These are phyloP conservation scores for Diploptera punctata DNA, from an alignment of 2,888 invertebrate genomes.

Conservation along the genomic window DNA sequence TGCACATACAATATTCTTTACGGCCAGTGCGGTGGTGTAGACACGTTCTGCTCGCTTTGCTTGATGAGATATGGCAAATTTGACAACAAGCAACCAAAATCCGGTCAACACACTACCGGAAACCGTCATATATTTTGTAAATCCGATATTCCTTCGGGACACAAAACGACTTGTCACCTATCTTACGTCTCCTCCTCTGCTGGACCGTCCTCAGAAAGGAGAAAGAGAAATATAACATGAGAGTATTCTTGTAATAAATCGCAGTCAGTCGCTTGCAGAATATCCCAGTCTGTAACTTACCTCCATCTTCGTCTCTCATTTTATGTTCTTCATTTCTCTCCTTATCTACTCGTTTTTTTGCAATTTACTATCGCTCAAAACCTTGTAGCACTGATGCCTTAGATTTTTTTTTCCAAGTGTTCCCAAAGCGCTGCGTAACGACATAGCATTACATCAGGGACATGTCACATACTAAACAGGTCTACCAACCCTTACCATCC, in stretches of 20 bases:
- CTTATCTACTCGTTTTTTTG: constrained; percentile 26
- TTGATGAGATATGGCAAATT: too few relatives aligned
- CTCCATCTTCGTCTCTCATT: background rate
- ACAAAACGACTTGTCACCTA: too few relatives aligned
- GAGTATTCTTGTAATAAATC: constrained; percentile 24
- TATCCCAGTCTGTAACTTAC: background rate
- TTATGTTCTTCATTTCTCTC: constrained; percentile 20
- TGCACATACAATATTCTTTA: too few relatives aligned
- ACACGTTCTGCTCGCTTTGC: too few relatives aligned
- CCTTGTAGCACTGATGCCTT: constrained; percentile 23
- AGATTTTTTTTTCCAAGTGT: background rate
- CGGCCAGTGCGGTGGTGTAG: too few relatives aligned
- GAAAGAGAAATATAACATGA: constrained; percentile 1
- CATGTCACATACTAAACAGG: background rate
- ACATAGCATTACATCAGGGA: background rate
- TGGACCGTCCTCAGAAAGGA: too few relatives aligned
- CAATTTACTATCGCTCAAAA: constrained; percentile 30
- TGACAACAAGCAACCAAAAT: too few relatives aligned
- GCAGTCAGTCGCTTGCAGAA: constrained; percentile 25
- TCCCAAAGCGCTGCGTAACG: constrained; percentile 2
- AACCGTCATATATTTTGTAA: background rate
- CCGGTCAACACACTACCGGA: too few relatives aligned
- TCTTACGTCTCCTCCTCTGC: too few relatives aligned
- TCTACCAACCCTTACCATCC: background rate
- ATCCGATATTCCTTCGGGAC: background rate